A percentile compares a stretch with the other conserved stretches of the same genome.
Conservation (phyloP, 2,888 invertebrate species). For the Oxyteleia sp. region DNA sequence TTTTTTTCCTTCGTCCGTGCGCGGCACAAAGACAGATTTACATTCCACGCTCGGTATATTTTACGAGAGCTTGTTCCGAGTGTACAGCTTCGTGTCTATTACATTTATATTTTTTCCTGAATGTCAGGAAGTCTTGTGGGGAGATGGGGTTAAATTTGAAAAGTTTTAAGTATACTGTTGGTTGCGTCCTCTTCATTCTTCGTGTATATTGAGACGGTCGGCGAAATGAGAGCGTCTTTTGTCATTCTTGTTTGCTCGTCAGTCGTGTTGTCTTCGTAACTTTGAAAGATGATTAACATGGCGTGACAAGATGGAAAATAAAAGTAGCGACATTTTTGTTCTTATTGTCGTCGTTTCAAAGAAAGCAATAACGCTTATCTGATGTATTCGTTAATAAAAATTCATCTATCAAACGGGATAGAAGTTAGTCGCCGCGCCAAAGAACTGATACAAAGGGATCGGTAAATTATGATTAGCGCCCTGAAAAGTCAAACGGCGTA, state of each 20-base stretch:
- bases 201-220: conserved; percentile 62
- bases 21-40: not conserved
- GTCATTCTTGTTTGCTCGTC: conserved; percentile 83
- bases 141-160: conserved; percentile 87
- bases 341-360: conserved; percentile 22
- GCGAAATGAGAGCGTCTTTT: conserved; percentile 71
- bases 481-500: conserved; percentile 19
- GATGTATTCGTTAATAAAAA: conserved; percentile 40
- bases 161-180: conserved; percentile 82
- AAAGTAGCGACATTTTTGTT: conserved; percentile 14
- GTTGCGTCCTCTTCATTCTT: conserved; percentile 62
- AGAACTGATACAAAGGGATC: conserved; percentile 15
- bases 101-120: conserved; percentile 73
- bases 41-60: conserved; percentile 36
- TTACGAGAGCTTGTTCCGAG: conserved; percentile 41
- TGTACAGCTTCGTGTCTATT: conserved; percentile 70
- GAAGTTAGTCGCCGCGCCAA: too few relatives aligned
- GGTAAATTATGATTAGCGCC: conserved; percentile 41
- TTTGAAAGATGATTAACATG: conserved; percentile 86
- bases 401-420: conserved; percentile 55
- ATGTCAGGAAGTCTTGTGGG: conserved; percentile 64
- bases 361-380: conserved; percentile 59
- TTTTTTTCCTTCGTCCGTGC: not conserved
- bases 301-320: conserved; percentile 80
- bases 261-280: conserved; percentile 82